Base-by-base conservation (phyloP, 2,888 invertebrate genomes). In the Iselma pallidipennis region DNA sequence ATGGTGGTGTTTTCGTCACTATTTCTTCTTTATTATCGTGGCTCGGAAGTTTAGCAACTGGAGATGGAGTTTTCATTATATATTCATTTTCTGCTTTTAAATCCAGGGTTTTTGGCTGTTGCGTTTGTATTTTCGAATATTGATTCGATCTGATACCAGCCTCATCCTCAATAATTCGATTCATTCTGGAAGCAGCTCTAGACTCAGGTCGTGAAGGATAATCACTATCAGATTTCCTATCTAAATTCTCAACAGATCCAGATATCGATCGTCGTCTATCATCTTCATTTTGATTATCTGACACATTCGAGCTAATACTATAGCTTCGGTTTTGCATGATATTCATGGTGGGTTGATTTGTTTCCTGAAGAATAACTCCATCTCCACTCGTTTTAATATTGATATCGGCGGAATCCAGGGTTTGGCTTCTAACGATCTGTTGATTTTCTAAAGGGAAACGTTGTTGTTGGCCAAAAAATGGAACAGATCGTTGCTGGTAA, bases 261-360 rank as follows among this genome's bases (percentile, higher is more conserved):
- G 70, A 65, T 23, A 68, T 79, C 5, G 85, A 85, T 70, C 83
- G 83, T 62, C 85, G 79, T 53, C 85, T 79, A 72, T 85, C 85
- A 68, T 86, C 86, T 66, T 84, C 83, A 63, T 78, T 75, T 28
- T 82, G 82, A 10, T 66, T 59, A 63, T 84, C 79, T 19, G 83
- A 83, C 45, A 83, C 82, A 67, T 84, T 84, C 28, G 84, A 84
- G 59, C 84, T 82, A 68, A 85, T 83, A 69, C 85, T 86, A 65
- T 79, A 85, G 71, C 85, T 86, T 74, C 86, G 82, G 28, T 83
- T 83, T 78, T 86, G 85, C 67, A 82, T 79, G 68, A 82, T 76
- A 63, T 83, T 83, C 65, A 83, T 75, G 65, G 82, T 67, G 66
- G 76, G 69, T 55, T 53, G 61, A 33, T 49, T 54, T 33, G 21